Conservation (phyloP, 2,797 vertebrate species). For the Myioborus melanocephalus region DNA sequence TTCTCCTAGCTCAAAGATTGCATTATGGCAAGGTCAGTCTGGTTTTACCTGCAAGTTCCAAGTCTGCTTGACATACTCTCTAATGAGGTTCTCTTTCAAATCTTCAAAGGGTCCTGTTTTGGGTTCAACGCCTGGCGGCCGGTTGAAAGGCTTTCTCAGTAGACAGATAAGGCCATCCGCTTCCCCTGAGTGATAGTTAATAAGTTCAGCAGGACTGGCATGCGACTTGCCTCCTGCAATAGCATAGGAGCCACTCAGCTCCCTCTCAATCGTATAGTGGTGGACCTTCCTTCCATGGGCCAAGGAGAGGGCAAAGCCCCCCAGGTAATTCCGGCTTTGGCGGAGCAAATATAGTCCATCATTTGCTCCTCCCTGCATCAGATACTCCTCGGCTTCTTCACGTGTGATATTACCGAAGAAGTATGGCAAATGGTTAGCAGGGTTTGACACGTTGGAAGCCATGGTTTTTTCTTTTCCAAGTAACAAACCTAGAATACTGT, state of each 20-base stretch:
- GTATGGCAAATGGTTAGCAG: constrained; percentile 80
- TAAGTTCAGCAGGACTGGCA: constrained; percentile 82
- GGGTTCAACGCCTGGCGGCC: constrained; percentile 87
- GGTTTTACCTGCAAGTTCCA: constrained; percentile 91
- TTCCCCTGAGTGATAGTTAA: constrained; percentile 90
- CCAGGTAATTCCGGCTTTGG: constrained; percentile 93
- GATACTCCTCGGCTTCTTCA: constrained; percentile 89
- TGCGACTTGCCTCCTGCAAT: constrained; percentile 91
- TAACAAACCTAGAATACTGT: neutral
- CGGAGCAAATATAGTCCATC: constrained; percentile 87
- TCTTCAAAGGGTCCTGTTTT: constrained; percentile 95
- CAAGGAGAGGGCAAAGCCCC: constrained; percentile 91
- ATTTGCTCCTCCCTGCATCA: constrained; percentile 79
- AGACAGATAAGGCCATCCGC: constrained; percentile 88
- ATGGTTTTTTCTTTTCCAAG: constrained; percentile 8
- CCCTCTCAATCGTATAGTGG: constrained; percentile 94
- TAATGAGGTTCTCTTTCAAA: constrained; percentile 92
- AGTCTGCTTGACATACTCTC: constrained; percentile 90
- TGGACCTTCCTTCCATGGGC: constrained; percentile 79
- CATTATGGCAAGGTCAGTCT: neutral
- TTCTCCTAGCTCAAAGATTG: neutral
- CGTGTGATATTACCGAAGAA: constrained; percentile 97
- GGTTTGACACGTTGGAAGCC: constrained; percentile 71
- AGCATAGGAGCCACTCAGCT: constrained; percentile 85
- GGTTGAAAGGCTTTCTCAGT: constrained; percentile 86